Evolutionary conservation across 30 jellyfish, hydroid and myxozoan genomes (phyloP), one percentile per base, ranked within the genome.

Genomic region (Rhopilema esculentum): DNA sequence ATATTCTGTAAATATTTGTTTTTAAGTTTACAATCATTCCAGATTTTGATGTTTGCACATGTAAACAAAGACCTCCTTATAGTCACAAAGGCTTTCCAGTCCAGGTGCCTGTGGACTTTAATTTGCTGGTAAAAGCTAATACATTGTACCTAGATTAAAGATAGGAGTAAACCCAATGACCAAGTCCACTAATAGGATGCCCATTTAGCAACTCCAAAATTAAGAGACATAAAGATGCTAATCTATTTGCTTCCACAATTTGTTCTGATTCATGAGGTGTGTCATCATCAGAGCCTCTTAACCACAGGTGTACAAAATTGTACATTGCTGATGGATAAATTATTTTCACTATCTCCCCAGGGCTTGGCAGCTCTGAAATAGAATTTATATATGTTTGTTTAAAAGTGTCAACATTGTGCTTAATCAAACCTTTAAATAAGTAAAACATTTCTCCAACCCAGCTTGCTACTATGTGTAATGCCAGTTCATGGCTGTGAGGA

Each of bases 391-490:
- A 69, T 28, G 84, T 61, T 48, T 76, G 88, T 49, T 88, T 88
- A 51, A 88, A 80, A 9, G 65, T 25, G 27, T 88, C 51, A 8
- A 69, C 70, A 63, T 88, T 88, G 29, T 88, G 84, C 66, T 67
- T 72, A 8, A 80, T 80, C 1, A 80, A 49, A 25, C 57, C 89
- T 64, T 79, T 88, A 61, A 80, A 76, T 49, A 76, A n/a, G 53
- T 40, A 65, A 73, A 79, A 88, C 51, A 75, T 88, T 53, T 88
- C 88, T 0, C 96, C 96, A 72, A 88, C 79, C 96, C 96, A 88
- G 53, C 94, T 74, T 24, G 94, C 48, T 18, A 85, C 8, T 4
- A 85, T 67, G 53, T 85, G 94, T 15, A 85, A 40, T 74, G 94
- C 94, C 9, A 85, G 88, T 25, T 85, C 94, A 4, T 85, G 78